Base-by-base conservation (phyloP, 1,140 invertebrate species). In the Tribolium madens region DNA sequence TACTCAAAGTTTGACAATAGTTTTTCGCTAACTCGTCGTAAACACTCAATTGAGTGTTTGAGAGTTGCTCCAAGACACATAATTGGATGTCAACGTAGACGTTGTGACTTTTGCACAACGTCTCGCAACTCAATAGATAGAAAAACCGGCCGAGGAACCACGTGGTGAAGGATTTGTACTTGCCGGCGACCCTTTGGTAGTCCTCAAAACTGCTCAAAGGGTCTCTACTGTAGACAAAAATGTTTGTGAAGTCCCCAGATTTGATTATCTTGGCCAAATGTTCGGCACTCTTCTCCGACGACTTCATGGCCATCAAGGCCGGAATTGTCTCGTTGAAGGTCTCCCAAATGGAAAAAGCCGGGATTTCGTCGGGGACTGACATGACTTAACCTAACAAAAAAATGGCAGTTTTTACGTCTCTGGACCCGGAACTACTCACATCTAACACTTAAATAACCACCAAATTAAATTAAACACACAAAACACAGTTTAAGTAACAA, bases 121-220 rank as follows among this genome's bases (percentile, higher is more conserved):
- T 86, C 46, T 88, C 85, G 6, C 87, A 86, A 33, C 87, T 88
- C 80, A 88, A 87, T 2, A 90, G 83, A 85, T 89, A 90, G 81
- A 90, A 89, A 76, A 90, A 84, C 79, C 87, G 85, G 13, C 89
- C 89, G 13, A 90, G 76, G 10, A 90, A 81, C 89, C 89, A 90
- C 46, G 87, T 87, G 78, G 89, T 89, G 77, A 90, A 90, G 0
- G 87, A 85, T 79, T 84, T 84, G 79, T 89, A 89, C 74, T 84
- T 84, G 26, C 80, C 68, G 15, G 77, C 60, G 12, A 84, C 79
- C 21, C 69, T 60, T 53, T 83, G 36, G 76, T 88, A 87, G 15
- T 83, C 81, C 75, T 87, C 85, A 69, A 86, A 85, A 75, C 85
- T 85, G 76, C 87, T 84, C 2, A 79, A 81, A 4, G 83, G 83